These are phyloP conservation scores for Cacoxenus indagator DNA, from an alignment of 2,888 invertebrate genomes.

Conservation along the genomic window DNA sequence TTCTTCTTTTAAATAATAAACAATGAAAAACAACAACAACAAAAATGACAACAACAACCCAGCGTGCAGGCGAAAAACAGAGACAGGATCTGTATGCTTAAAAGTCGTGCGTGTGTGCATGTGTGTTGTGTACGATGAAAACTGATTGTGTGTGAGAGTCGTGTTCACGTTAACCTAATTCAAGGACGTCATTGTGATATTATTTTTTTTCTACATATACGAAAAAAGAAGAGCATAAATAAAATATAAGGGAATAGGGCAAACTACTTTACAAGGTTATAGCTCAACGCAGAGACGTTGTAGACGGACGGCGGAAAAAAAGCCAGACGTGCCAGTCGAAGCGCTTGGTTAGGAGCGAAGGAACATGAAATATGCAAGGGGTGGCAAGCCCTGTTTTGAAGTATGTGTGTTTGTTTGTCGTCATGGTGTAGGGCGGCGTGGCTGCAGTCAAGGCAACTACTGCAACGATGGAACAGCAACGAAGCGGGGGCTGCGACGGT, in stretches of 20 bases:
- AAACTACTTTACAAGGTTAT: conserved; percentile 67
- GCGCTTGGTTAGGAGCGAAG: not conserved
- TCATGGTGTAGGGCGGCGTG: not conserved
- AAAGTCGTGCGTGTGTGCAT: conserved; percentile 1
- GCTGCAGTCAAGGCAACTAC: not conserved
- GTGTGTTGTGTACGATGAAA: too few species aligned
- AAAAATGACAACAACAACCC: conserved; percentile 37
- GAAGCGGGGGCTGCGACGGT: too few species aligned
- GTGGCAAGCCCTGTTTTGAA: not conserved
- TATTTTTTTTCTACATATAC: conserved; percentile 36
- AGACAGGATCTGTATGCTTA: conserved; percentile 37
- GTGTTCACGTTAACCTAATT: conserved; percentile 69
- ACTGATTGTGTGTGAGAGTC: too few species aligned
- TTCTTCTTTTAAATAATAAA: too few species aligned
- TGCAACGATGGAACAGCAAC: not conserved
- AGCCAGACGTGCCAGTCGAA: not conserved
- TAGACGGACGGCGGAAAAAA: conserved; percentile 11
- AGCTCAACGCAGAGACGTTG: not conserved
- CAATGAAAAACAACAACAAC: not conserved
- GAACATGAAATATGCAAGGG: too few species aligned
- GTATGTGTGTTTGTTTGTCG: not conserved
- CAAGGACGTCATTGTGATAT: conserved; percentile 68
- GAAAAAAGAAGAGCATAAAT: too few species aligned
- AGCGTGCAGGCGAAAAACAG: conserved; percentile 4
- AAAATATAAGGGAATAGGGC: conserved; percentile 68